Conservation (phyloP, 2,113 vertebrate species). For the Symphodus melops region DNA sequence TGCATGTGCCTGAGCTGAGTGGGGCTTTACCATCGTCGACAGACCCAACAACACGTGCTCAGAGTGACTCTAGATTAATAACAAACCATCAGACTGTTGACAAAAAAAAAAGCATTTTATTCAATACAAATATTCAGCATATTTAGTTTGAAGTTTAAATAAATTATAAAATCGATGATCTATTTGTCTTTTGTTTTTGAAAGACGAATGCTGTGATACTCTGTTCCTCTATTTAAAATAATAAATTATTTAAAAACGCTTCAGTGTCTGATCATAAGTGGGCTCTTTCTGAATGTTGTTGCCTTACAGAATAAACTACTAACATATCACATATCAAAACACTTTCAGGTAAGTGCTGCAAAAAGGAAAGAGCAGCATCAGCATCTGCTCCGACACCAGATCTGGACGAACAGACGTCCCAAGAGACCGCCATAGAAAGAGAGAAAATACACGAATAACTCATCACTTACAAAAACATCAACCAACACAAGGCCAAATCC, state of each 20-base stretch:
- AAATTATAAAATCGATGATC: background rate
- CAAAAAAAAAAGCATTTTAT: slow-evolving; percentile 10
- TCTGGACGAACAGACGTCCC: no score
- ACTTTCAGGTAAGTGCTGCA: no score
- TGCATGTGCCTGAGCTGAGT: slow-evolving; percentile 42
- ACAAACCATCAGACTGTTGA: background rate
- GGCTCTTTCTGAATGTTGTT: background rate
- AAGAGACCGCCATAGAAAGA: no score
- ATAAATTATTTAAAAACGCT: background rate
- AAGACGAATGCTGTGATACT: background rate
- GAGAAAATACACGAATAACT: no score
- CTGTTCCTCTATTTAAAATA: background rate
- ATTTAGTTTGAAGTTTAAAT: background rate
- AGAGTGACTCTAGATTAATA: background rate
- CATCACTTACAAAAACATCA: no score
- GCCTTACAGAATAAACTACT: background rate
- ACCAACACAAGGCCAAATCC: no score
- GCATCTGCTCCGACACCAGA: no score
- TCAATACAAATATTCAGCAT: background rate
- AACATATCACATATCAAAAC: background rate
- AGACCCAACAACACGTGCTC: slow-evolving; percentile 36
- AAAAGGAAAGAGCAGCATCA: no score
- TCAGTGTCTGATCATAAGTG: background rate
- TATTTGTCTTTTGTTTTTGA: background rate
- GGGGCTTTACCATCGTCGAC: slow-evolving; percentile 33